Percentiles rank a stretch among this genome's conserved stretches.
These are phyloP conservation scores for Acrossocheilus fasciatus DNA, from an alignment of 2,797 vertebrate species.

Conservation along the genomic window DNA sequence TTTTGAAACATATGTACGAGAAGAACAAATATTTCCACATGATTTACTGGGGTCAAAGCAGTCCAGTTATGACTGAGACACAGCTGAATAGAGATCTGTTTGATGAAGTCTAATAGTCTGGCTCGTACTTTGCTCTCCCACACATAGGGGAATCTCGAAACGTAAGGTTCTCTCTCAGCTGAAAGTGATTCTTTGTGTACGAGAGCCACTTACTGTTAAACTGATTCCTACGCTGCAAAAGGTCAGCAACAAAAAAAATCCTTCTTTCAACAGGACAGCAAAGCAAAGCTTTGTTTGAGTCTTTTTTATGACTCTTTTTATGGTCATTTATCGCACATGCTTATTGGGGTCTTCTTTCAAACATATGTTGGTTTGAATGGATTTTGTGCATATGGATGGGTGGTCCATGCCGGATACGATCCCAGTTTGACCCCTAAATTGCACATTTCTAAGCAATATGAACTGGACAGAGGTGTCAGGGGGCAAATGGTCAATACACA, in stretches of 20 bases:
- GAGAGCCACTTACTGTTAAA: constrained; percentile 65
- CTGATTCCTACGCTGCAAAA: constrained; percentile 61
- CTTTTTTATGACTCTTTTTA: constrained; percentile 70
- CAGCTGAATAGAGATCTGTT: constrained; percentile 41
- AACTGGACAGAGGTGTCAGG: constrained; percentile 68
- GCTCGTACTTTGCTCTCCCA: constrained; percentile 56
- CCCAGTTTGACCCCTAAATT: constrained; percentile 68
- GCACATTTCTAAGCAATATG: constrained; percentile 61
- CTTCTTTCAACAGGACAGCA: constrained; percentile 66
- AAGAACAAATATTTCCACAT: constrained; percentile 53
- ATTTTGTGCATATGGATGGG: constrained; percentile 69
- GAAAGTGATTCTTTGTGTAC: constrained; percentile 59
- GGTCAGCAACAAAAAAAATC: constrained; percentile 63
- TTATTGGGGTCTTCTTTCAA: constrained; percentile 53
- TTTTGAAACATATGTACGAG: not conserved
- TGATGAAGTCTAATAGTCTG: constrained; percentile 38
- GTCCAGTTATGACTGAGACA: constrained; percentile 32
- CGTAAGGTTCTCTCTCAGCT: constrained; percentile 45
- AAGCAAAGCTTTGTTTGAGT: constrained; percentile 62
- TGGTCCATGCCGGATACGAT: constrained; percentile 75
- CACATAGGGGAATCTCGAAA: constrained; percentile 58
- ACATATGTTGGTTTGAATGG: constrained; percentile 62
- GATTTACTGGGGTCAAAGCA: constrained; percentile 49
- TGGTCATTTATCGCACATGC: constrained; percentile 66
- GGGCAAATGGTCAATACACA: constrained; percentile 65